Base-by-base conservation (phyloP, 2,113 vertebrate species). In the Eublepharis macularius region DNA sequence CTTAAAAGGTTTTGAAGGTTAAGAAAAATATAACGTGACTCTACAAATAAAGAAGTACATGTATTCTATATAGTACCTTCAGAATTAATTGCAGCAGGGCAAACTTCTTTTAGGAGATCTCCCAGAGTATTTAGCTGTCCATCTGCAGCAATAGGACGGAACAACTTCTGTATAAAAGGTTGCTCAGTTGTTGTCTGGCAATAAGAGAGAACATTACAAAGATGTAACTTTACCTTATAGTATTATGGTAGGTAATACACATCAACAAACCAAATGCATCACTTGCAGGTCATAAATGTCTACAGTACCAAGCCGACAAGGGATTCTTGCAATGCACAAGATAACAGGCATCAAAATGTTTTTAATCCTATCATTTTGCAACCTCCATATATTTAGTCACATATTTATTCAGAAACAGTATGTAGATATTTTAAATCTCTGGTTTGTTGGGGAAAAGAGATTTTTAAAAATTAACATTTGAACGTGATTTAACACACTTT, bases 91-190 rank as follows among this genome's bases (percentile, higher is more conserved):
- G 97, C 98, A 90, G 95, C 92, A 66, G 99, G 98, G 93, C 96
- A 98, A 92, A 96, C 95, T 94, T 99, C 98, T 94, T 95, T 98
- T 83, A 99, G 95, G 82, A 99, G 96, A 94, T 98, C 98, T 49
- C 97, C 97, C 43, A 99, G 94, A 1, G 98, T 98, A 91, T 98
- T 97, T 32, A 95, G 51, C 17, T 96, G 96, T 85, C 98, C 98
- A 90, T 99, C 98, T 78, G 96, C 83, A 81, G 98, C 96, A 93
- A 98, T 68, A 10, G 99, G 98, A 57, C 98, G 98, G 95, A 99
- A 99, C 32, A 98, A 96, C 92, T 98, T 99, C 96, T 99, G 99
- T 94, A 99, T 97, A 95, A 99, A 99, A 77, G 98, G 98, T 74
- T 97, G 95, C 81, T 99, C 98, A 76, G 97, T 98, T 65, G 96